These are phyloP conservation scores for Zaprionus ornatus DNA, from an alignment of 1,140 invertebrate species.

Conservation along the genomic window DNA sequence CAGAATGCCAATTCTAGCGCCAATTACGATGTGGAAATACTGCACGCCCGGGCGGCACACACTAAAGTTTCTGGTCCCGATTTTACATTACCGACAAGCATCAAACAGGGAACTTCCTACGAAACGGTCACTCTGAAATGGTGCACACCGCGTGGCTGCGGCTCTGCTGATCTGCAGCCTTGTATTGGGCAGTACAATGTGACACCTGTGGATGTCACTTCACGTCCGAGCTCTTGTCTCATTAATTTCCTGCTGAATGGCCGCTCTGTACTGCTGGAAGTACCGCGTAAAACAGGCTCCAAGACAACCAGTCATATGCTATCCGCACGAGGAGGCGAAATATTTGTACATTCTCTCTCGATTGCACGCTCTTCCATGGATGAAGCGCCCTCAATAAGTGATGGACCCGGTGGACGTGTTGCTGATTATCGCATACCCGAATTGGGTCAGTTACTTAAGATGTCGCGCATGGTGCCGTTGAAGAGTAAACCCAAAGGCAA, in stretches of 20 bases:
- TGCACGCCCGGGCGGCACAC: conserved; percentile 94
- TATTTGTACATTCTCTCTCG: conserved; percentile 96
- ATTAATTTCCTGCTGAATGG: conserved; percentile 98
- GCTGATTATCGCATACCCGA: conserved; percentile 95
- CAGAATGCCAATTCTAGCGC: conserved; percentile 98
- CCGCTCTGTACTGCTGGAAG: conserved; percentile 96
- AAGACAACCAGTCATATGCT: conserved; percentile 97
- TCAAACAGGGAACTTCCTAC: conserved; percentile 85
- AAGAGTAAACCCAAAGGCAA: conserved; percentile 84
- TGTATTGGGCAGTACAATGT: conserved; percentile 94
- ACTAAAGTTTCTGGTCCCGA: conserved; percentile 88
- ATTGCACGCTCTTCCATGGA: conserved; percentile 94
- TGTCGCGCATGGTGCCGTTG: conserved; percentile 91
- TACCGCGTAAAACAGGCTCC: conserved; percentile 93
- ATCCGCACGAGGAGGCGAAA: conserved; percentile 96
- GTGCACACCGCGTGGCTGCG: conserved; percentile 96
- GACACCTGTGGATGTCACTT: conserved; percentile 98
- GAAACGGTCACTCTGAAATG: conserved; percentile 95
- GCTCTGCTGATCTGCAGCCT: conserved; percentile 90
- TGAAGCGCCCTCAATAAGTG: conserved; percentile 97
- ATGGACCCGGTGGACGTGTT: conserved; percentile 95
- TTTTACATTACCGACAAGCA: conserved; percentile 85
- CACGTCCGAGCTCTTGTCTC: conserved; percentile 96
- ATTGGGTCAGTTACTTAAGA: conserved; percentile 94
- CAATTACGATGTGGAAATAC: conserved; percentile 98